Base-by-base conservation (phyloP, 2,888 invertebrate genomes). In the Cerastis rubricosa region DNA sequence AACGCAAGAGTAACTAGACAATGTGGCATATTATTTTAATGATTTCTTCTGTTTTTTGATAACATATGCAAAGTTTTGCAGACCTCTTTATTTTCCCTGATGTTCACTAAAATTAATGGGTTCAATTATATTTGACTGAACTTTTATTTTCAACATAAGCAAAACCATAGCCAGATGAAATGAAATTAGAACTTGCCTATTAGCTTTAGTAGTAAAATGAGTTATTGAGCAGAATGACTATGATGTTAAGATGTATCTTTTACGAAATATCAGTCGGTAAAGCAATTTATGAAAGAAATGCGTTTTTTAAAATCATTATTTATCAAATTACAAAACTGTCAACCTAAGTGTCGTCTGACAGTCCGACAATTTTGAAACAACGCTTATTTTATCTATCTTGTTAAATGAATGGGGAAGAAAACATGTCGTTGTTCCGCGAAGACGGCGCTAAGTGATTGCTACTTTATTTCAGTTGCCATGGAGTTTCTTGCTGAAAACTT, bases 1-100 rank as follows among this genome's bases (percentile, higher is more conserved):
- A 47, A 81, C 51, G 69, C 47, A 69, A 45, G 12, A 69, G 12
- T 49, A 49, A 51, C 63, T 74, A 57, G 9, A 69, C 14, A 74
- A 29, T n/a, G 64, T 63, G 12, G 43, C 29, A 1, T 61, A 61
- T 35, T 76, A n/a, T 19, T 25, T 43, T 17, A 9, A 40, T 5
- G 7, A 14, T 57, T 47, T 76, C 5, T 22, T 2, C 5, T 51
- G 59, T 40, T 22, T 61, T 43, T 49, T 29, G 40, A 40, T 2
- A 3, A 29, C 6, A 43, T n/a, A 35, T 35, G 29, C 19, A 61
- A 35, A 19, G 1, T 61, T 19, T 35, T 11, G 59, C 17, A 11
- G 25, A 8, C 17, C 3, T n/a, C 14, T 22, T 11, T 5, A 61
- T 5, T 40, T 40, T 1, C 11, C 1, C 8, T 35, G 35, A 61